Base-by-base conservation (phyloP, 2,797 vertebrate species). In the Valencia hispanica region DNA sequence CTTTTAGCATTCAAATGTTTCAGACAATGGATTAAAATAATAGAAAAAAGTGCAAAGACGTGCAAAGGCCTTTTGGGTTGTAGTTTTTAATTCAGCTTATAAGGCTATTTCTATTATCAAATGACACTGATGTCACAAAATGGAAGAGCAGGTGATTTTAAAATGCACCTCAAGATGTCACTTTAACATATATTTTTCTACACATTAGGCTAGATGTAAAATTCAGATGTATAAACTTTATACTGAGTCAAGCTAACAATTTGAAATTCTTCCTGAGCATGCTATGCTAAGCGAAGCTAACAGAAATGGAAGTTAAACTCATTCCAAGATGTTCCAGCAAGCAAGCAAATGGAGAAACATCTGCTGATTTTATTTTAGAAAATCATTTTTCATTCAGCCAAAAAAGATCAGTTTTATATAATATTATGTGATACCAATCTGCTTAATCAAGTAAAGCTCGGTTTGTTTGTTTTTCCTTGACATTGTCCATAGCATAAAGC, bases 111-210 rank as follows among this genome's bases (percentile, higher is more conserved):
- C 7, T 63, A 30, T 47, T 27, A 43, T 34, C 25, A 15, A 25
- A 53, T 66, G 34, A 50, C 48, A 18, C 39, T 78, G 77, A 78
- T 68, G 30, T 57, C 61, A 45, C 22, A 45, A 34, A 30, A 34
- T 45, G n/a, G 32, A 32, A 47, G 15, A 47, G 30, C 70, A 45
- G 41, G 57, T 78, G 17, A 68, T 69, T 47, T 57, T 20, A 61
- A 20, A 70, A 25, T 39, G 47, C 68, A 68, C 32, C 72, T 27
- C 18, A 74, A 79, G 65, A 74, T 61, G 63, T 73, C 51, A 61
- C 22, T 79, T 79, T 59, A 59, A 59, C 51, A 71, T 41, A 55
- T 45, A 59, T 61, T 59, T 79, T 69, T 59, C 4, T 73, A 77
- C 25, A 41, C 12, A 61, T 63, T 41, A 15, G 39, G 36, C 5